These are phyloP conservation scores for Esox lucius DNA, from an alignment of 2,797 vertebrate species.

Conservation along the genomic window DNA sequence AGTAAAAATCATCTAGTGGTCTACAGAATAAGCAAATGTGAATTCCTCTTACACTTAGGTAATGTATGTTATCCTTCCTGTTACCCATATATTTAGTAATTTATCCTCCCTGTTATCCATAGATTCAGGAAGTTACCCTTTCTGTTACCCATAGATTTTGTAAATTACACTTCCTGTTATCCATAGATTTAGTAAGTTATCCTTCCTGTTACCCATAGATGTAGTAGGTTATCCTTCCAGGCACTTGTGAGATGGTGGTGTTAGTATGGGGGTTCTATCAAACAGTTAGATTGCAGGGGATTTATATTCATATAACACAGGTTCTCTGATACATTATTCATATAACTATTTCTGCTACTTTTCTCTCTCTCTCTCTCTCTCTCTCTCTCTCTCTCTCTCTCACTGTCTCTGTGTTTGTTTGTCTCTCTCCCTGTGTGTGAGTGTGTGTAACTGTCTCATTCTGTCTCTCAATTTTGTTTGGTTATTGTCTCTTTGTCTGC, in stretches of 20 bases:
- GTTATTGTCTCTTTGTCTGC: neutral
- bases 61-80: no score
- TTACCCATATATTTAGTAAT: no score
- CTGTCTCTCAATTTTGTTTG: neutral
- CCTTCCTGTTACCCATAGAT: slow-evolving; percentile 17
- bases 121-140: no score
- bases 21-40: no score
- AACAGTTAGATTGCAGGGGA: slow-evolving; percentile 63
- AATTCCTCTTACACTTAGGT: no score
- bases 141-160: no score
- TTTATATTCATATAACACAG: slow-evolving; percentile 63
- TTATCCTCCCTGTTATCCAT: no score
- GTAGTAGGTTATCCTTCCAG: slow-evolving; percentile 55
- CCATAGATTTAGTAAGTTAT: no score
- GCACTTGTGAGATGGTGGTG: slow-evolving; percentile 48
- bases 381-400: slow-evolving; percentile 7
- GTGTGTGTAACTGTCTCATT: slow-evolving; percentile 29
- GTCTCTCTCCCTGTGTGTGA: slow-evolving; percentile 5
- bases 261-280: slow-evolving; percentile 53
- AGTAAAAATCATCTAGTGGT: no score
- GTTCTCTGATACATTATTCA: slow-evolving; percentile 67
- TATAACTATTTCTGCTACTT: slow-evolving; percentile 40
- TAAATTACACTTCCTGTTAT: neutral
- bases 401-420: slow-evolving; percentile 21
- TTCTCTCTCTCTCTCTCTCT: slow-evolving; percentile 24